A percentile compares a stretch with the other conserved stretches of the same genome.
Evolutionary conservation across 2,113 vertebrate genomes (phyloP).

Genomic region (Acanthisitta chloris): DNA sequence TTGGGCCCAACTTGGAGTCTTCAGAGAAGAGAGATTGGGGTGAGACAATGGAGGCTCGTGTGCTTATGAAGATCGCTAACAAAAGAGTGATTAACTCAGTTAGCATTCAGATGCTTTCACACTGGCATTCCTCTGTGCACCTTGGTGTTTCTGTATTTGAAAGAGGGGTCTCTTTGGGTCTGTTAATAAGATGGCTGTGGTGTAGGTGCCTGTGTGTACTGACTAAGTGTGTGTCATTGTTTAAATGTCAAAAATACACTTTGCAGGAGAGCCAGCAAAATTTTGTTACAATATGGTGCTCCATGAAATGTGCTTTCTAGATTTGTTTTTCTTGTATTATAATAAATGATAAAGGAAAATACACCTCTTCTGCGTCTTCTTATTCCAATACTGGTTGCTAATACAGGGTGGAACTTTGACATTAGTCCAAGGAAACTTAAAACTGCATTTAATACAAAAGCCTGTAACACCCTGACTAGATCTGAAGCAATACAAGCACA

Average conservation of each 20-base stretch:
- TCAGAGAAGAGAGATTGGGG: constrained; percentile 12
- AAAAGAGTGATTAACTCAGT: constrained; percentile 79
- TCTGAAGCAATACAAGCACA: neutral
- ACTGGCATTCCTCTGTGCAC: constrained; percentile 44
- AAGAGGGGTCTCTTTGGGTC: constrained; percentile 37
- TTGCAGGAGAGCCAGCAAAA: constrained; percentile 72
- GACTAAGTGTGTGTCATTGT: constrained; percentile 63
- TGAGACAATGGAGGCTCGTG: constrained; percentile 50
- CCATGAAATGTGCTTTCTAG: constrained; percentile 75
- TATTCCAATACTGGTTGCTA: constrained; percentile 14
- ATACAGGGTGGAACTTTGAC: neutral
- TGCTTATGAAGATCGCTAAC: constrained; percentile 77
- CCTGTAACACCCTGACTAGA: neutral
- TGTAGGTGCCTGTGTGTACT: constrained; percentile 56
- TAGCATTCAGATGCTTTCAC: constrained; percentile 76
- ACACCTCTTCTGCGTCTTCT: constrained; percentile 18
- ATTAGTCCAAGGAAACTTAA: neutral
- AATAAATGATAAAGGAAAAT: constrained; percentile 75
- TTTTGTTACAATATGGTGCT: constrained; percentile 76
- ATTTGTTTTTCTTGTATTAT: constrained; percentile 70
- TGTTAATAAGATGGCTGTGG: neutral
- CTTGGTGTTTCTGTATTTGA: constrained; percentile 12
- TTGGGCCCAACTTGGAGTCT: constrained; percentile 7
- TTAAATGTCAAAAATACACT: constrained; percentile 67
- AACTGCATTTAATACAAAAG: neutral